A percentile compares a stretch with the other conserved stretches of the same genome.
Evolutionary conservation across 1,140 invertebrate genomes (phyloP).

Genomic region (Heliconius himera): DNA sequence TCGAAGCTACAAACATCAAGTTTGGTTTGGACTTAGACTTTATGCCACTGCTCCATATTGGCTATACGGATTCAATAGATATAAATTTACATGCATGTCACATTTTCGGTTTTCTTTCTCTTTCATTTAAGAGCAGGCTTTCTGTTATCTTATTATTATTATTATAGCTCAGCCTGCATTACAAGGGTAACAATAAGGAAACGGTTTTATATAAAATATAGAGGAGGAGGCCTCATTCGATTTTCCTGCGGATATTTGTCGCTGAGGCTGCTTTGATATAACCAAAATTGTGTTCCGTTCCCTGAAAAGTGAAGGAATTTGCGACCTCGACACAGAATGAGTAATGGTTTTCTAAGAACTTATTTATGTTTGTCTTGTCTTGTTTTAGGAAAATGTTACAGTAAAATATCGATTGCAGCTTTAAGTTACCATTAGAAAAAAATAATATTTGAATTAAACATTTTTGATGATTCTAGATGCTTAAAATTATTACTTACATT

Average conservation of each 20-base stretch:
- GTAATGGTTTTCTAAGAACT: not conserved
- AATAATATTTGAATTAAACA: too few relatives aligned
- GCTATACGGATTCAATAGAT: too few relatives aligned
- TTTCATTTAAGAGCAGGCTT: not conserved
- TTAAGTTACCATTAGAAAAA: not conserved
- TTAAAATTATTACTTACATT: too few relatives aligned
- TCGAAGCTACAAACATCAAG: too few relatives aligned
- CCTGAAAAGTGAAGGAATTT: not conserved
- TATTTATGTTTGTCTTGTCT: not conserved
- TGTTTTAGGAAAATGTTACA: not conserved
- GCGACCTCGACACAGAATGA: not conserved
- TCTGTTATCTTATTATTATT: not conserved
- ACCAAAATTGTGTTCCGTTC: not conserved
- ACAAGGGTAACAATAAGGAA: not conserved
- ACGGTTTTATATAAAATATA: not conserved
- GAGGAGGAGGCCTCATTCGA: not conserved
- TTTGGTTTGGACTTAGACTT: not conserved
- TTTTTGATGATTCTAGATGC: too few relatives aligned
- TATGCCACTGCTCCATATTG: not conserved
- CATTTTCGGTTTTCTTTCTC: not conserved
- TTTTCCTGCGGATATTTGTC: slow-evolving; percentile 8
- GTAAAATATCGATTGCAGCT: not conserved
- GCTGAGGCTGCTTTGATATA: not conserved
- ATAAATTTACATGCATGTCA: too few relatives aligned
- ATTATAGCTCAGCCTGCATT: not conserved